Conservation (phyloP, 2,888 invertebrate species). For the Holacanthella duospinosa region DNA sequence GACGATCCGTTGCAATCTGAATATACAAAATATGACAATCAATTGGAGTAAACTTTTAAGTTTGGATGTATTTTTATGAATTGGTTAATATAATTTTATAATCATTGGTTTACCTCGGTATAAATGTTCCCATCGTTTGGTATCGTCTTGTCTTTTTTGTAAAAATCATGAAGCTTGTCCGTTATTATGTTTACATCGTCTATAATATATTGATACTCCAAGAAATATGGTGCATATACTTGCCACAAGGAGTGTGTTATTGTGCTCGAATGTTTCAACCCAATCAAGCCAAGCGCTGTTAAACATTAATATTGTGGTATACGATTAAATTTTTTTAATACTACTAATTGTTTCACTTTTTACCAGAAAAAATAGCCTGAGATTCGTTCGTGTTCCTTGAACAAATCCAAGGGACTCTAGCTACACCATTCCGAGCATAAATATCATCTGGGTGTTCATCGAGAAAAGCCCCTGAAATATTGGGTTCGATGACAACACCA, state of each 20-base stretch:
- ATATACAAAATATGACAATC: no score
- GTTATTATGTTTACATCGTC: background rate
- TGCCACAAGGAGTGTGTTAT: no score
- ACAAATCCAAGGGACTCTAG: constrained; percentile 23
- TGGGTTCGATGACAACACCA: constrained; percentile 7
- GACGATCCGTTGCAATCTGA: background rate
- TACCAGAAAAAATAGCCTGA: no score
- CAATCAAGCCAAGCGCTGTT: no score
- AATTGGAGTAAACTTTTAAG: no score
- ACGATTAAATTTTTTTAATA: no score
- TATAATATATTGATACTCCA: background rate
- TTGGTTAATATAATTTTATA: no score
- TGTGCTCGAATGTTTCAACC: no score
- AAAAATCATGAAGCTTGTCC: background rate
- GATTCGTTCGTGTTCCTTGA: constrained; percentile 22
- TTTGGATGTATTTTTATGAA: no score
- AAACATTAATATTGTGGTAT: no score
- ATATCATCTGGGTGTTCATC: constrained; percentile 28
- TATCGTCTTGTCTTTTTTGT: background rate
- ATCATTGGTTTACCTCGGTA: background rate
- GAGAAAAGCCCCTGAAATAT: constrained; percentile 17
- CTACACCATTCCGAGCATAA: constrained; percentile 22
- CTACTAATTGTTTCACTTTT: no score
- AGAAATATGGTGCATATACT: background rate
- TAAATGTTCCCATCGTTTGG: background rate